phyloP scores from a whole-genome alignment of 2,797 vertebrate species.

The Aselliscus stoliczkanus region DNA sequence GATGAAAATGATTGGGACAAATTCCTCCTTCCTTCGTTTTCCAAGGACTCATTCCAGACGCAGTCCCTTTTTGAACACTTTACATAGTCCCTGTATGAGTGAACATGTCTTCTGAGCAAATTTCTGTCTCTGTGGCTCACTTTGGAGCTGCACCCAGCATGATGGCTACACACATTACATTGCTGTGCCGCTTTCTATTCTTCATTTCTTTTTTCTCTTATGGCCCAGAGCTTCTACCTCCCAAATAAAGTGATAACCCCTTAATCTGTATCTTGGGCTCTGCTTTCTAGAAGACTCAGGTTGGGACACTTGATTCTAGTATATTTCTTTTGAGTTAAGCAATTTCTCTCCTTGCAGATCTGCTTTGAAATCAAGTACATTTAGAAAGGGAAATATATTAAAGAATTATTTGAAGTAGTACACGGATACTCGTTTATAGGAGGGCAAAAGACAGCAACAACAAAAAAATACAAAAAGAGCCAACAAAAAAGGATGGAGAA shows the following conservation, averaged over 20 bases:
- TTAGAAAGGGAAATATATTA: background rate
- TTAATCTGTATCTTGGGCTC: background rate
- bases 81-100: background rate
- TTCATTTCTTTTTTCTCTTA: background rate
- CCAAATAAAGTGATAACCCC: background rate
- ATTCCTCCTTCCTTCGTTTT: background rate
- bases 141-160: background rate
- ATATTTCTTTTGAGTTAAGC: background rate
- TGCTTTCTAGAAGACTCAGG: background rate
- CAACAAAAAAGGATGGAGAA: background rate
- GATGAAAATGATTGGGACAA: background rate
- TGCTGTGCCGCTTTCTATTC: background rate
- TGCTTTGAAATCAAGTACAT: background rate
- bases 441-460: background rate
- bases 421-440: background rate
- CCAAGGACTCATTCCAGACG: background rate
- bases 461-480: background rate
- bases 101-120: background rate
- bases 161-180: rapidly evolving
- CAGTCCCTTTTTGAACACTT: background rate
- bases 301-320: background rate
- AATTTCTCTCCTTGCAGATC: background rate
- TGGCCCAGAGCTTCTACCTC: background rate
- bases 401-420: background rate
- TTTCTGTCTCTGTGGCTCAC: background rate